Percentiles rank a stretch among this genome's conserved stretches.
These are phyloP conservation scores for Peromyscus attwateri DNA, from an alignment of 2,797 vertebrate genomes.

Conservation along the genomic window DNA sequence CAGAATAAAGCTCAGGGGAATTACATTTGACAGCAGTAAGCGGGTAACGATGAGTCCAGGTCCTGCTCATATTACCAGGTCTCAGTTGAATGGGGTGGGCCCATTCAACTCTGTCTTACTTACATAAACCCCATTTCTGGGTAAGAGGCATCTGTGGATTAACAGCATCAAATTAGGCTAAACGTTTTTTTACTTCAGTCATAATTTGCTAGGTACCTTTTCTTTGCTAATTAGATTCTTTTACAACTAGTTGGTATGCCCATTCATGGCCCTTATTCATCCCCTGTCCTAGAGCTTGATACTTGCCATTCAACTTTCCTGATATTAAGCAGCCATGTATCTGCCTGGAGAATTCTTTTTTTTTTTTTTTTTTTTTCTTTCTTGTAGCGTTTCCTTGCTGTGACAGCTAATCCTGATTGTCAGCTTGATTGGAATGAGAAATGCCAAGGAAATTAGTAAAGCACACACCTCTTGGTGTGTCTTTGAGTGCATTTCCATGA, in stretches of 20 bases:
- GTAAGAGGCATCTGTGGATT: neutral
- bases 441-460: neutral
- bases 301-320: neutral
- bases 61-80: neutral
- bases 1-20: slow-evolving; percentile 12
- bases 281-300: neutral
- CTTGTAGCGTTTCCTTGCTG: neutral
- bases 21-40: neutral
- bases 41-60: neutral
- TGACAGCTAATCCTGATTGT: neutral
- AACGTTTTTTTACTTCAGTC: slow-evolving; percentile 12
- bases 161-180: neutral
- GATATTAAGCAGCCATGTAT: neutral
- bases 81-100: neutral
- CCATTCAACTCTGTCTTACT: neutral
- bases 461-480: no score
- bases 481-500: neutral
- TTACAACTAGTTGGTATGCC: neutral
- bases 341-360: neutral
- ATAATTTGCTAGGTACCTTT: slow-evolving; percentile 24
- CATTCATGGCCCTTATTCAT: neutral
- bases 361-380: neutral
- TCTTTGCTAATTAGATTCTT: slow-evolving; percentile 40
- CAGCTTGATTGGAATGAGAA: neutral
- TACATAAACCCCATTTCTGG: neutral